These are phyloP conservation scores for Reinhardtius hippoglossoides DNA, from an alignment of 2,113 vertebrate genomes.

Conservation along the genomic window DNA sequence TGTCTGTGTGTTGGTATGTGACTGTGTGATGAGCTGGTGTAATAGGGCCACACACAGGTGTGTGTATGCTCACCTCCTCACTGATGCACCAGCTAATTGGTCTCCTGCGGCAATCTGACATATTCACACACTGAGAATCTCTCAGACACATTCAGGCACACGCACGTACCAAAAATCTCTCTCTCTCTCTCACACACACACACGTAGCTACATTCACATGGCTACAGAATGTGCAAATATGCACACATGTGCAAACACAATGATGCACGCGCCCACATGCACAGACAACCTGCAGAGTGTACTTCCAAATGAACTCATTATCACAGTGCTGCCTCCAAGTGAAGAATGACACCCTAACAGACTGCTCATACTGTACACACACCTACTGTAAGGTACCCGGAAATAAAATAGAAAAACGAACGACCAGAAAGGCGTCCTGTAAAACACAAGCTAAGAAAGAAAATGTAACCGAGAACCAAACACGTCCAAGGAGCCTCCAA, in stretches of 20 bases:
- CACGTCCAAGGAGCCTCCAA: slow-evolving; percentile 22
- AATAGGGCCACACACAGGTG: slow-evolving; percentile 84
- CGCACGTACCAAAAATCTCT: slow-evolving; percentile 24
- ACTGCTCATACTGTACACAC: slow-evolving; percentile 52
- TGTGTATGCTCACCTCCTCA: slow-evolving; percentile 77
- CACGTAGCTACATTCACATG: slow-evolving; percentile 39
- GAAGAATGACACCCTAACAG: slow-evolving; percentile 71
- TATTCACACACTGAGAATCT: slow-evolving; percentile 64
- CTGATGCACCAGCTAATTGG: slow-evolving; percentile 83
- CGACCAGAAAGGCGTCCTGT: slow-evolving; percentile 31
- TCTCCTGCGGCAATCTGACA: slow-evolving; percentile 82
- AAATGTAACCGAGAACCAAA: slow-evolving; percentile 35
- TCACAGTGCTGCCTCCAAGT: slow-evolving; percentile 77
- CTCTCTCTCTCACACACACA: not conserved
- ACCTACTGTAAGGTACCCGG: slow-evolving; percentile 36
- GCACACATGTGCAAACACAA: slow-evolving; percentile 41
- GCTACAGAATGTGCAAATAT: slow-evolving; percentile 26
- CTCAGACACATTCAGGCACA: slow-evolving; percentile 40
- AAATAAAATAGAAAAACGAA: slow-evolving; percentile 42
- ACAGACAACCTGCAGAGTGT: slow-evolving; percentile 71
- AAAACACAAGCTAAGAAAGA: slow-evolving; percentile 25
- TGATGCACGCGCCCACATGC: slow-evolving; percentile 29
- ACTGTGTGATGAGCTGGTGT: slow-evolving; percentile 78
- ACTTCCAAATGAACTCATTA: slow-evolving; percentile 82
- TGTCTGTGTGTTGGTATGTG: slow-evolving; percentile 73